A percentile compares a stretch with the other conserved stretches of the same genome.
phyloP scores from a whole-genome alignment of 2,113 vertebrate genomes.

The Macroglossus sobrinus region DNA sequence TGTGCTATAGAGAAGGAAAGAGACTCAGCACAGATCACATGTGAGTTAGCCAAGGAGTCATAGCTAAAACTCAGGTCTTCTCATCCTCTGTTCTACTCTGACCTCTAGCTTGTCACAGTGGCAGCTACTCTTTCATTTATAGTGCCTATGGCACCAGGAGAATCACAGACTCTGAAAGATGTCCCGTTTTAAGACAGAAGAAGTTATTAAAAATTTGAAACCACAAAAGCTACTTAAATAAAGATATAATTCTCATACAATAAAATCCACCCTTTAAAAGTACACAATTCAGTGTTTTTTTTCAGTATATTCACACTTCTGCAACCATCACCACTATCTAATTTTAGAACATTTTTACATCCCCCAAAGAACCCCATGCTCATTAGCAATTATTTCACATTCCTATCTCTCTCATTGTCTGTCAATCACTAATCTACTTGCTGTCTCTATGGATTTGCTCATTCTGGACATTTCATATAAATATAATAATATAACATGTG shows the following conservation, averaged over 20 bases:
- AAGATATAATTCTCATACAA: too few species aligned
- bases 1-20: neutral
- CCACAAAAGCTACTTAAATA: neutral
- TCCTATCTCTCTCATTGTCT: neutral
- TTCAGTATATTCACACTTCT: too few species aligned
- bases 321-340: too few species aligned
- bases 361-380: too few species aligned
- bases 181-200: neutral
- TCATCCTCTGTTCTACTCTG: neutral
- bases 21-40: neutral
- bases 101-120: neutral
- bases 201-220: neutral
- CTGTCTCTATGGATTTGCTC: neutral
- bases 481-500: too few species aligned
- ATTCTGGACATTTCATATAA: neutral
- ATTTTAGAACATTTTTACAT: too few species aligned
- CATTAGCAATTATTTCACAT: too few species aligned
- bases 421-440: too few species aligned
- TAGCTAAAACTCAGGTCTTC: neutral
- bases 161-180: neutral
- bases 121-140: neutral
- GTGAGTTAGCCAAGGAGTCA: accelerated
- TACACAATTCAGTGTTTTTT: too few species aligned
- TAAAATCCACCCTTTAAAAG: too few species aligned
- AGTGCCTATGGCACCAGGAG: neutral